Percentiles rank a stretch among this genome's conserved stretches.
Conservation (phyloP, 2,113 vertebrate species). For the Zapornia atra region DNA sequence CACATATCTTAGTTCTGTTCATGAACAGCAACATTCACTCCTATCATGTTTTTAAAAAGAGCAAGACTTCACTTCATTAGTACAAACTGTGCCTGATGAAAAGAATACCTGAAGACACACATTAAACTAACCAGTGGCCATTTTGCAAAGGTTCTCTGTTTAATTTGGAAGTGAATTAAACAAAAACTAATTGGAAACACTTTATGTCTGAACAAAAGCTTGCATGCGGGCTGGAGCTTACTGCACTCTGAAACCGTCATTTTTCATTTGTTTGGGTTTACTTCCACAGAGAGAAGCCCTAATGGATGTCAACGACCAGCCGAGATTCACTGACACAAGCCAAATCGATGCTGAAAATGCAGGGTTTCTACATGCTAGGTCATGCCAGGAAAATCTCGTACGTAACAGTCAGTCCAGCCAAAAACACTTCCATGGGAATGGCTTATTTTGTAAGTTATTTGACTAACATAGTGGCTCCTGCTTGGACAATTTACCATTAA, state of each 20-base stretch:
- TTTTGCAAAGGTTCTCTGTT: not conserved
- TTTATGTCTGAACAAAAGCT: not conserved
- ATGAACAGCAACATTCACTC: not conserved
- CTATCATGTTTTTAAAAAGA: not conserved
- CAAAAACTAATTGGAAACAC: not conserved
- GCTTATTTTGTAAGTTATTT: not conserved
- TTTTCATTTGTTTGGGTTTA: not conserved
- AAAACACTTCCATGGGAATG: not conserved
- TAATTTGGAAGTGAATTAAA: not conserved
- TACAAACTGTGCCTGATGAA: not conserved
- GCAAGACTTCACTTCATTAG: not conserved
- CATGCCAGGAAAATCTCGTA: not conserved
- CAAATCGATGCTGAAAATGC: not conserved
- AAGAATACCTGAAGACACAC: not conserved
- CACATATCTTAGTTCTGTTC: not conserved
- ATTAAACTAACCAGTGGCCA: not conserved
- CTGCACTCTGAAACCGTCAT: not conserved
- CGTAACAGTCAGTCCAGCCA: not conserved
- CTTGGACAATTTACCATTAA: not conserved
- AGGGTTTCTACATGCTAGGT: not conserved
- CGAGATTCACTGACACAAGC: not conserved
- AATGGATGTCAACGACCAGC: not conserved
- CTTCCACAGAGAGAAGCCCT: not conserved
- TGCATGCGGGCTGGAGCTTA: not conserved
- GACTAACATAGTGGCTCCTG: not conserved